Percentiles rank a stretch among this genome's conserved stretches.
phyloP scores from a whole-genome alignment of 2,888 invertebrate genomes.

The Cantharis flavilabris region DNA sequence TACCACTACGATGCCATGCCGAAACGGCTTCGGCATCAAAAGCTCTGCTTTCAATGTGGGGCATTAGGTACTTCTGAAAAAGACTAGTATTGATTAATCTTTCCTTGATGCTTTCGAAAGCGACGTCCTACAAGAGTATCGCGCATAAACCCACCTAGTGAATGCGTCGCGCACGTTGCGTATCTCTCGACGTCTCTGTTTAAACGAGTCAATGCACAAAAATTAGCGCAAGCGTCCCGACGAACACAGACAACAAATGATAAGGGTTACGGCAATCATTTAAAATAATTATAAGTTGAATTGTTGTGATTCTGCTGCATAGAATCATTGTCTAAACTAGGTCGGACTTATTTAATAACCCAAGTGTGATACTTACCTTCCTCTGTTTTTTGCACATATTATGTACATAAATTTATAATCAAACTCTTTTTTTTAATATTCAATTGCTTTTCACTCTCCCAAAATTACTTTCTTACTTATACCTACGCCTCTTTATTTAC shows the following conservation, averaged over 20 bases:
- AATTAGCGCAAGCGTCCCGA: slow-evolving; percentile 36
- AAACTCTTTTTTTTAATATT: background rate
- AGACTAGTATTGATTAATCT: slow-evolving; percentile 48
- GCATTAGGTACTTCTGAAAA: slow-evolving; percentile 50
- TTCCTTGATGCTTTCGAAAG: slow-evolving; percentile 39
- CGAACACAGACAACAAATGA: slow-evolving; percentile 6
- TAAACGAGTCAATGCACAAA: slow-evolving; percentile 7
- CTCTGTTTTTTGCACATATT: background rate
- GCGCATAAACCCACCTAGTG: slow-evolving; percentile 35
- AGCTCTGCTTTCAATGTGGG: slow-evolving; percentile 47
- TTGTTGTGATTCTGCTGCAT: slow-evolving; percentile 7
- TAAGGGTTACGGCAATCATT: slow-evolving; percentile 11
- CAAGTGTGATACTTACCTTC: background rate
- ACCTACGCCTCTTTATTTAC: background rate
- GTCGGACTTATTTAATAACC: background rate
- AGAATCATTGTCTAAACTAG: slow-evolving; percentile 5
- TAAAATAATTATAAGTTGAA: slow-evolving; percentile 2
- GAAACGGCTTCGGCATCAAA: slow-evolving; percentile 32
- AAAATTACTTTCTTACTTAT: background rate
- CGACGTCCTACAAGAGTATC: slow-evolving; percentile 38
- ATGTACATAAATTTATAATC: background rate
- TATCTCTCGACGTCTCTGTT: slow-evolving; percentile 29
- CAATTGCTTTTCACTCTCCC: background rate
- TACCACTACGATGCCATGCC: slow-evolving; percentile 38
- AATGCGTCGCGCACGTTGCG: slow-evolving; percentile 37